Conservation (phyloP, 23 tunicate species). For the Trididemnum nubilum region DNA sequence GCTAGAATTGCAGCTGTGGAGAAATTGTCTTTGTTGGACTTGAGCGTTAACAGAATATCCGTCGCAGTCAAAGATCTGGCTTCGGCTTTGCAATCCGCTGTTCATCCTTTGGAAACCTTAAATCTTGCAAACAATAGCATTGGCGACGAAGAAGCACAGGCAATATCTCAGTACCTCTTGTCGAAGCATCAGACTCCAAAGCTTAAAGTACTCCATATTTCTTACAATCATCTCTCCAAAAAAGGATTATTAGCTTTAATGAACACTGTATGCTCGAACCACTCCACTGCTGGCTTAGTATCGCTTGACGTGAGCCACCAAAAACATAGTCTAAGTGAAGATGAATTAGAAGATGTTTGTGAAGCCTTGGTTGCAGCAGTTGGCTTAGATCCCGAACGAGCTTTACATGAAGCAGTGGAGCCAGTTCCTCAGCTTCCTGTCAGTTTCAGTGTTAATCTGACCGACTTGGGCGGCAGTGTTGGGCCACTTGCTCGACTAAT, state of each 20-base stretch:
- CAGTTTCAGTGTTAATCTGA: conserved; percentile 44
- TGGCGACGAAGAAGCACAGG: conserved; percentile 42
- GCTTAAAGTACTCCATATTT: conserved; percentile 21
- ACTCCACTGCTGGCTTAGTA: conserved; percentile 11
- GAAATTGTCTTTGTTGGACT: conserved; percentile 36
- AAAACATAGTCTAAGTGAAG: conserved; percentile 50
- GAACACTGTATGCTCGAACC: neutral
- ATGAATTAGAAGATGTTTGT: conserved; percentile 43
- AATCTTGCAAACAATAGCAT: conserved; percentile 54
- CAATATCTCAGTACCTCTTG: conserved; percentile 6
- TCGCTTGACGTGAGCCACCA: conserved; percentile 71
- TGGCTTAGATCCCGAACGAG: conserved; percentile 36
- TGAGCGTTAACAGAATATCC: conserved; percentile 59
- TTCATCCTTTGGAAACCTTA: conserved; percentile 34
- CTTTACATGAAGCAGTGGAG: neutral
- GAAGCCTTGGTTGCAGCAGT: conserved; percentile 30
- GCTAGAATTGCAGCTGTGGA: conserved; percentile 17
- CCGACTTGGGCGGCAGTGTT: conserved; percentile 57
- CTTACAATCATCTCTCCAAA: conserved; percentile 38
- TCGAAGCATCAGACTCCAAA: conserved; percentile 28
- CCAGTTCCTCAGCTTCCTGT: conserved; percentile 22
- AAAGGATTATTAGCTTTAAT: conserved; percentile 32
- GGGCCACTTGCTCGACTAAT: conserved; percentile 8
- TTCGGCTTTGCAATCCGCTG: neutral
- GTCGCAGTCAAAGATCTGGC: neutral